Percentiles rank a stretch among this genome's conserved stretches.
phyloP scores from a whole-genome alignment of 2,888 invertebrate genomes.

The Synergus umbraculus region DNA sequence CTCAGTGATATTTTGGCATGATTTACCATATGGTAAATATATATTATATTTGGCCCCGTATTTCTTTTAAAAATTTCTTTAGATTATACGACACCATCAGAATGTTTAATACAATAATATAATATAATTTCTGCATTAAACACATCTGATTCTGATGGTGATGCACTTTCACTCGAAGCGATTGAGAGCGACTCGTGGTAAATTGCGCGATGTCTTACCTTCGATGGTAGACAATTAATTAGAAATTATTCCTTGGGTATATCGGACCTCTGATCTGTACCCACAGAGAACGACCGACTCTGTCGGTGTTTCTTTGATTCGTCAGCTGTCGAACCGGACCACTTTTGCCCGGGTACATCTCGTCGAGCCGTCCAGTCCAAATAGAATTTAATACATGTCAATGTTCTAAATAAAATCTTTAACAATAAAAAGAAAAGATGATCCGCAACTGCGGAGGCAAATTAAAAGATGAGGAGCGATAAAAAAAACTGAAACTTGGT shows the following conservation, averaged over 20 bases:
- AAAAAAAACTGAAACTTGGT: neutral
- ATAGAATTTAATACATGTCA: constrained; percentile 56
- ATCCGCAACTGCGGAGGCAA: neutral
- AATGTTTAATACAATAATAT: neutral
- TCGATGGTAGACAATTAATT: constrained; percentile 66
- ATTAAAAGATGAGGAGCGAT: neutral
- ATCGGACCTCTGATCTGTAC: constrained; percentile 65
- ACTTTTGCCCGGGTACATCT: constrained; percentile 58
- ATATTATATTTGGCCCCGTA: too few species aligned
- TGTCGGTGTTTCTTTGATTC: constrained; percentile 71
- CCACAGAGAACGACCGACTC: constrained; percentile 45
- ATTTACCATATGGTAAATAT: too few species aligned
- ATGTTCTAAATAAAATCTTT: constrained; percentile 16
- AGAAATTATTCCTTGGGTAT: constrained; percentile 69
- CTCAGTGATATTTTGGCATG: too few species aligned
- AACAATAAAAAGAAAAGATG: neutral
- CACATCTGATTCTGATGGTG: neutral
- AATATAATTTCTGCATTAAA: neutral
- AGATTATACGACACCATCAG: neutral
- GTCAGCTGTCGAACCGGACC: constrained; percentile 70
- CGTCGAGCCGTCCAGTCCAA: constrained; percentile 55
- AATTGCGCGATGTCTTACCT: constrained; percentile 19
- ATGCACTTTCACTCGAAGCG: neutral
- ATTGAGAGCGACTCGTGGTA: constrained; percentile 18
- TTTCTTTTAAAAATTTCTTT: neutral